A percentile compares a stretch with the other conserved stretches of the same genome.
Conservation (phyloP, 2,888 invertebrate species). For the Lepeophtheirus nordmannii region DNA sequence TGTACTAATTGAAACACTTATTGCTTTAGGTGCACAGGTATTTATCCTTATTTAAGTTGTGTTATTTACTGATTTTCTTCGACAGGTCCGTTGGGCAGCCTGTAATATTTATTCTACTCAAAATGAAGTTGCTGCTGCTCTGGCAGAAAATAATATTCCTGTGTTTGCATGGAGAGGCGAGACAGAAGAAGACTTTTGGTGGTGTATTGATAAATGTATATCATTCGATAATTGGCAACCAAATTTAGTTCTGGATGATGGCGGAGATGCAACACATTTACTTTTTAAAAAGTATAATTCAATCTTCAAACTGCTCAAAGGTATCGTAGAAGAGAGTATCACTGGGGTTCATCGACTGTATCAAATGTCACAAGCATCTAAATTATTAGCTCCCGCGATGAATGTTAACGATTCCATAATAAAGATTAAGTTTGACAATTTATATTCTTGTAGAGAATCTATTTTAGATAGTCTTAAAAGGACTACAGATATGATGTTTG, state of each 20-base stretch:
- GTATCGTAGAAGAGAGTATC: conserved; percentile 92
- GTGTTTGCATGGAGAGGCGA: conserved; percentile 95
- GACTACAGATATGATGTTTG: conserved; percentile 91
- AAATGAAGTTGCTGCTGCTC: conserved; percentile 90
- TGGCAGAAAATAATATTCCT: conserved; percentile 70
- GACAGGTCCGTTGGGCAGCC: conserved; percentile 83
- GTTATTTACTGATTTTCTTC: no score
- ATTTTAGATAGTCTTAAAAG: conserved; percentile 72
- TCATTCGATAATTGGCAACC: conserved; percentile 86
- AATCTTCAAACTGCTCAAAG: conserved; percentile 61
- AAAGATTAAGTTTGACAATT: conserved; percentile 92
- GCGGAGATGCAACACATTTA: conserved; percentile 88
- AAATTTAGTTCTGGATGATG: conserved; percentile 93
- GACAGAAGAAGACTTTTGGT: conserved; percentile 96
- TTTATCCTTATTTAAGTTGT: no score
- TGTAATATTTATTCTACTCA: conserved; percentile 96
- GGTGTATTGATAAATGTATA: conserved; percentile 93
- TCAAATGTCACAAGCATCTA: conserved; percentile 83
- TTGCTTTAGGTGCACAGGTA: conserved; percentile 35
- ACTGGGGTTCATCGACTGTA: conserved; percentile 95
- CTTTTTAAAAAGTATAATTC: conserved; percentile 89
- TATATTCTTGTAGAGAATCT: conserved; percentile 85
- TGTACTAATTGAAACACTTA: conserved; percentile 42
- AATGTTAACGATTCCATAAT: conserved; percentile 96
- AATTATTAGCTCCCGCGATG: conserved; percentile 89